These are phyloP conservation scores for Crocuta crocuta DNA, from an alignment of 2,113 vertebrate genomes.

Conservation along the genomic window DNA sequence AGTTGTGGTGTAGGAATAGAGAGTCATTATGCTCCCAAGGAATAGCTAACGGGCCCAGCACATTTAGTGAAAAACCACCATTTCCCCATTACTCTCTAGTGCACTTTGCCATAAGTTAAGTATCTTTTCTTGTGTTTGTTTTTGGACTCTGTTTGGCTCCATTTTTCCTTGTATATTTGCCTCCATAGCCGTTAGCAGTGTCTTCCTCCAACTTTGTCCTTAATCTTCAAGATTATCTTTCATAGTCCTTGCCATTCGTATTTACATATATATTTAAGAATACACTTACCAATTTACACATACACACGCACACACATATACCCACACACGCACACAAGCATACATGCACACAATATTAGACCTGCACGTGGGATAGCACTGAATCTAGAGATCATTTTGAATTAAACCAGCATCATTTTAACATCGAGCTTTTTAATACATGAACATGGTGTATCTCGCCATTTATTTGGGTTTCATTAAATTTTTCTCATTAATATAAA, in stretches of 20 bases:
- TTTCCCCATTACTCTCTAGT: neutral
- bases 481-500: neutral
- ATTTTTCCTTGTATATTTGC: neutral
- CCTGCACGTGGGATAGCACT: neutral
- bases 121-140: neutral
- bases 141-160: neutral
- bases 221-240: neutral
- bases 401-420: neutral
- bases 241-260: neutral
- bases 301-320: neutral
- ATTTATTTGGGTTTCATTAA: neutral
- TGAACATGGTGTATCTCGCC: neutral
- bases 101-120: neutral
- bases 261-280: neutral
- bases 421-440: neutral
- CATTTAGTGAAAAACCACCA: accelerated
- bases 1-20: neutral
- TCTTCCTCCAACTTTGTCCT: neutral
- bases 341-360: neutral
- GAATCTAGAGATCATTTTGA: neutral
- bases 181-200: too few relatives aligned
- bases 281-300: neutral
- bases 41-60: neutral
- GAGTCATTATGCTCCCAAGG: neutral
- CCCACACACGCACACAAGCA: neutral